These are phyloP conservation scores for Chondrilla cf. caribensis DNA, from an alignment of 37 sponge, comb jelly and placozoan genomes.

Conservation along the genomic window DNA sequence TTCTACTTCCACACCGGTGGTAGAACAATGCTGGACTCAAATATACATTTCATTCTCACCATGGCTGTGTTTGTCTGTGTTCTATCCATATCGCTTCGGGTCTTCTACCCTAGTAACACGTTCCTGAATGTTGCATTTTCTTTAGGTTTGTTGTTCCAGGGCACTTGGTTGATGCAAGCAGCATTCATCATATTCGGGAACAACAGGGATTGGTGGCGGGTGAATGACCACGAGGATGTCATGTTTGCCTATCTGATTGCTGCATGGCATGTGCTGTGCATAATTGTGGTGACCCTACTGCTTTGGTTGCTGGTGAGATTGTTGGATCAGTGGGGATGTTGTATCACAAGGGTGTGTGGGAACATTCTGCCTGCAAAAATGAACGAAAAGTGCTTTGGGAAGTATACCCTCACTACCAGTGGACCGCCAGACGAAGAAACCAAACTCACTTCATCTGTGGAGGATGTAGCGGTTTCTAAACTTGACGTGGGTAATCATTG, in stretches of 20 bases:
- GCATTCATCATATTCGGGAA: neutral
- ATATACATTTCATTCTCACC: neutral
- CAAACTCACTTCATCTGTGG: no score
- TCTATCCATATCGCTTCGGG: neutral
- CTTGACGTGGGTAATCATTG: no score
- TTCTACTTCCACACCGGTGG: conserved; percentile 13
- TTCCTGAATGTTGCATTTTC: neutral
- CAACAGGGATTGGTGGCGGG: neutral
- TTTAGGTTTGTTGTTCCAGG: neutral
- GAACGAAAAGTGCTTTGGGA: no score
- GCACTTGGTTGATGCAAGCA: neutral
- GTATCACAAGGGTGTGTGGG: no score
- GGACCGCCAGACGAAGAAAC: no score
- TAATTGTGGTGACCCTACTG: neutral
- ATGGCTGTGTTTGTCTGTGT: neutral
- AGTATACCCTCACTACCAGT: no score
- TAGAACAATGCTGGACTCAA: neutral
- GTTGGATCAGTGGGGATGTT: neutral
- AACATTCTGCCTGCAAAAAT: no score
- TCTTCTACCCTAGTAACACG: no score
- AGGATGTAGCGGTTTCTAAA: no score
- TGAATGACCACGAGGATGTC: neutral
- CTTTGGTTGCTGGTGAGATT: neutral
- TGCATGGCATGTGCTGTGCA: neutral
- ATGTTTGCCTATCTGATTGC: conserved; percentile 1